Base-by-base conservation (phyloP, 1,140 invertebrate species). In the Dendroctonus ponderosae region DNA sequence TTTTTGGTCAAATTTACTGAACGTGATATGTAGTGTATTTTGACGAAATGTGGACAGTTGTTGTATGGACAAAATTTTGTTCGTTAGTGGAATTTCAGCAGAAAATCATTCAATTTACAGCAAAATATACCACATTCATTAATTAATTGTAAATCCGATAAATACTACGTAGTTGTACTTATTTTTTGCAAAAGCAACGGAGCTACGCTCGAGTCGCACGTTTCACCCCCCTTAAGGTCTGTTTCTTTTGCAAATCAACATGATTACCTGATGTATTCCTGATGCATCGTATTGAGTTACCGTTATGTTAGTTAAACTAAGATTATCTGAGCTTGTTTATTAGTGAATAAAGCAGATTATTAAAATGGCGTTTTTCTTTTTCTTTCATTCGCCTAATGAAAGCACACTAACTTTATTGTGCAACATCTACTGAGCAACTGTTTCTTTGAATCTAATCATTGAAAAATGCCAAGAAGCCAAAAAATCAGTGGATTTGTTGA, bases 261-360 rank as follows among this genome's bases (percentile, higher is more conserved):
- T 65, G 72, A 73, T 74, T 73, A 73, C 67, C 69, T 71, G 74
- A 75, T 75, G 74, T 75, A 73, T 73, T 70, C 62, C 57, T 68
- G 70, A 64, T 70, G 67, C 74, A 74, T 74, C 72, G 71, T 73
- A 53, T 74, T 74, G 71, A 75, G 74, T 75, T 75, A 75, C 74
- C 74, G 72, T 73, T 75, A 74, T 73, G 68, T 72, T 46, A 46
- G 12, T 74, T 74, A 71, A 74, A 72, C 66, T 75, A 72, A 75
- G 74, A 60, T 74, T 75, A 74, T 74, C 69, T 73, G 72, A 75
- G 74, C 74, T 75, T 75, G 74, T 75, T 75, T 75, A 75, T 75
- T 75, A 75, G 74, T 72, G 69, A 72, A 75, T 75, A 75, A 75
- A 75, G 70, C 72, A 69, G 64, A 75, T 71, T 69, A 75, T 67